Evolutionary conservation across 2,113 vertebrate genomes (phyloP).

Genomic region (Ciconia boyciana): DNA sequence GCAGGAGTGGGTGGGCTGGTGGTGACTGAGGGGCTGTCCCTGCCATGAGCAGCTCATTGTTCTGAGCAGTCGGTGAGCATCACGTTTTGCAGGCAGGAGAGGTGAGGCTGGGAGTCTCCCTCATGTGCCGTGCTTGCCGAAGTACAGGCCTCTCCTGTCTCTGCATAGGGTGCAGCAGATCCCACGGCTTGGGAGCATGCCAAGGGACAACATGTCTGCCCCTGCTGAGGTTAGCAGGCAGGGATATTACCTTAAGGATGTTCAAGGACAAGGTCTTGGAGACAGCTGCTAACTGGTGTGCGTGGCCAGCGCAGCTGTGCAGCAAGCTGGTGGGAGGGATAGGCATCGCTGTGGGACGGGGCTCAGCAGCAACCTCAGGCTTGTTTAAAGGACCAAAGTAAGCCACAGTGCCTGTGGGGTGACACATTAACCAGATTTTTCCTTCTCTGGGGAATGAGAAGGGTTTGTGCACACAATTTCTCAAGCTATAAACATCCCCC

Average conservation of each 20-base stretch:
- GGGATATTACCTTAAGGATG: background rate
- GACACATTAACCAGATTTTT: background rate
- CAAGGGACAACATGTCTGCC: background rate
- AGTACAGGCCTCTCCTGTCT: background rate
- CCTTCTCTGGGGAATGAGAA: background rate
- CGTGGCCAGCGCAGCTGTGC: background rate
- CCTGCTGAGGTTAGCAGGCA: background rate
- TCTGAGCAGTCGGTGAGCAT: background rate
- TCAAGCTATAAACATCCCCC: background rate
- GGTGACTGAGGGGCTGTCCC: background rate
- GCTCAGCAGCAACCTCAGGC: background rate
- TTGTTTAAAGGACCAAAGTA: background rate
- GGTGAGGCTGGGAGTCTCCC: background rate
- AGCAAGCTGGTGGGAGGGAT: too few species aligned
- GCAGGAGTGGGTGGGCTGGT: background rate
- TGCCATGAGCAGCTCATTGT: background rate
- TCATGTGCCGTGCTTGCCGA: accelerated
- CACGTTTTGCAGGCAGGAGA: background rate
- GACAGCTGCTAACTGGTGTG: background rate
- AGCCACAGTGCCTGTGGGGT: background rate
- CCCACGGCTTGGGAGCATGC: background rate
- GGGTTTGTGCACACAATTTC: background rate
- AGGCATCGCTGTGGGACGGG: accelerated
- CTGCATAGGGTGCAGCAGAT: background rate
- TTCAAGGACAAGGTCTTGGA: background rate